These are phyloP conservation scores for Medauroidea extradentata DNA, from an alignment of 1,140 invertebrate genomes.

Conservation along the genomic window DNA sequence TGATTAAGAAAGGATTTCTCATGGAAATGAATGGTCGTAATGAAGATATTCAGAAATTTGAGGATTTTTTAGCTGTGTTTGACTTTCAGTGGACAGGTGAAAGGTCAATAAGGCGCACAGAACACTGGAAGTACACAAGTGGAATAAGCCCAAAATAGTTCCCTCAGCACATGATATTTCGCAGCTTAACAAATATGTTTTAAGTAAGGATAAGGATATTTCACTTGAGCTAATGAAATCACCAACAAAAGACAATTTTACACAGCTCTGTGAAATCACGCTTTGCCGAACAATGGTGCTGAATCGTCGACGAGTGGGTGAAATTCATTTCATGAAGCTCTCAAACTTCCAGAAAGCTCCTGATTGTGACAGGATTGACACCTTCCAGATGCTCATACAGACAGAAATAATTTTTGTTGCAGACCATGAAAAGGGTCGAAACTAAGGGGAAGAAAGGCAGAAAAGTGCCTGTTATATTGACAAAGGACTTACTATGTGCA, in stretches of 20 bases:
- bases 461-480: slow-evolving; percentile 12
- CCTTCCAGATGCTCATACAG: slow-evolving; percentile 1
- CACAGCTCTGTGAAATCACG: background rate
- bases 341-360: slow-evolving; percentile 3
- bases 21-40: too few relatives aligned
- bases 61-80: background rate
- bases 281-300: slow-evolving; percentile 5
- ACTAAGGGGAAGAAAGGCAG: slow-evolving; percentile 15
- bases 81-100: background rate
- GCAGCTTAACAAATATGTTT: slow-evolving; percentile 5
- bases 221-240: background rate
- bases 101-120: background rate
- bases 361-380: background rate
- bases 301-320: slow-evolving; percentile 15
- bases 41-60: background rate
- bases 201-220: slow-evolving; percentile 1
- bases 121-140: background rate
- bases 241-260: slow-evolving; percentile 4
- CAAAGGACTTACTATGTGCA: background rate
- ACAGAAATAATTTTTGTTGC: slow-evolving; percentile 11
- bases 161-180: background rate
- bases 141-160: background rate
- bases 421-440: slow-evolving; percentile 9
- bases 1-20: too few relatives aligned
- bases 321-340: slow-evolving; percentile 5